Evolutionary conservation across 2,113 vertebrate genomes (phyloP).

Genomic region (Sceloporus undulatus): DNA sequence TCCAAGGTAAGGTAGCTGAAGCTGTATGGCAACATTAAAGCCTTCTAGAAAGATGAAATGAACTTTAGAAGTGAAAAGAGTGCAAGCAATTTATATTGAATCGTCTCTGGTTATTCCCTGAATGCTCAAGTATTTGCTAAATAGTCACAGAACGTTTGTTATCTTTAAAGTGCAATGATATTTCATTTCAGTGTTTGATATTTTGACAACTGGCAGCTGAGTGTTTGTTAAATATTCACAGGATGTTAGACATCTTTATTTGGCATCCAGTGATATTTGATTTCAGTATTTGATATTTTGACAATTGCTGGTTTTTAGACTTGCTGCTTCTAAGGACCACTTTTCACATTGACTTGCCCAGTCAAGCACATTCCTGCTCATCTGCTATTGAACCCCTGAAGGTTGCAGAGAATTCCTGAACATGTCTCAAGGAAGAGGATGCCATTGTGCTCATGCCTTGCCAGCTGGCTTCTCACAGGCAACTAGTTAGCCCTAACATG

Average conservation of each 20-base stretch:
- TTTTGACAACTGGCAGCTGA: too few species aligned
- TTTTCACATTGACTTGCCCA: neutral
- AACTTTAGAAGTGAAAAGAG: neutral
- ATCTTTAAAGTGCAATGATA: too few species aligned
- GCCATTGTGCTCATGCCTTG: too few species aligned
- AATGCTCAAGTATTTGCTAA: neutral
- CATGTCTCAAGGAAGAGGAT: too few species aligned
- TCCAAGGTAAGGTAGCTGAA: neutral
- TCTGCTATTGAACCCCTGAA: neutral
- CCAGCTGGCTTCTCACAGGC: too few species aligned
- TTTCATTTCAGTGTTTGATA: too few species aligned
- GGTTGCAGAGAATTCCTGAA: too few species aligned
- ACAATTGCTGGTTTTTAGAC: neutral
- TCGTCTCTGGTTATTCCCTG: neutral
- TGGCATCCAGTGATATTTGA: neutral
- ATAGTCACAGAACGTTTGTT: neutral
- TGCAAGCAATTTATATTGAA: neutral
- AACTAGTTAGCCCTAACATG: too few species aligned
- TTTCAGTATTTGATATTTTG: conserved; percentile 12
- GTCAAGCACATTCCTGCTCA: neutral
- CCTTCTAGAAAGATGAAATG: neutral
- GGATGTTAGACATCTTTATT: neutral
- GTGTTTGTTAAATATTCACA: too few species aligned
- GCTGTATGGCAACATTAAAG: neutral
- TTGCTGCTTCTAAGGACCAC: neutral